phyloP scores from a whole-genome alignment of 2,888 invertebrate species.

The Drosophila helvetica region DNA sequence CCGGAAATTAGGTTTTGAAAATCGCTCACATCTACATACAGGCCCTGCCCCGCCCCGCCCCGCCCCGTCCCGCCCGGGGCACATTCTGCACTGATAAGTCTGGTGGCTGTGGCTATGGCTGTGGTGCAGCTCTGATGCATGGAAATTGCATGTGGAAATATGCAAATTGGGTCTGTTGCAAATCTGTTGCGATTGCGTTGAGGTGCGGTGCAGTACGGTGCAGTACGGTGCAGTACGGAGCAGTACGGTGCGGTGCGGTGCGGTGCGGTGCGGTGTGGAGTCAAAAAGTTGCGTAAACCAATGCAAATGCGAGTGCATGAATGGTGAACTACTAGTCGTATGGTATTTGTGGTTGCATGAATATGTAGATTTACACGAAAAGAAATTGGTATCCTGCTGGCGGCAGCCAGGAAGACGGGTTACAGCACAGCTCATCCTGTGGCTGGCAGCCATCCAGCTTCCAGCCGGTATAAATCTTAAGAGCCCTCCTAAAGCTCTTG shows the following conservation, averaged over 20 bases:
- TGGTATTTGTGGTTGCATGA: conserved; percentile 14
- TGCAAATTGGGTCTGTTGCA: conserved; percentile 42
- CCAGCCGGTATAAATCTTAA: neutral
- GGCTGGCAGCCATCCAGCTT: neutral
- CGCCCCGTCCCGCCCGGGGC: neutral
- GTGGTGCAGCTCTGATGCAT: neutral
- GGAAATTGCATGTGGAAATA: conserved; percentile 23
- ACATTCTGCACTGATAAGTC: neutral
- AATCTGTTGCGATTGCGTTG: conserved; percentile 22
- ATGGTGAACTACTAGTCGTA: conserved; percentile 26
- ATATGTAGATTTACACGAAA: conserved; percentile 10
- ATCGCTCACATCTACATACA: neutral
- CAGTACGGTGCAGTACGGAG: neutral
- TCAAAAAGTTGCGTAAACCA: conserved; percentile 39
- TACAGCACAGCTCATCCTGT: neutral
- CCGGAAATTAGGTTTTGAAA: neutral
- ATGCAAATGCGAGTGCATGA: conserved; percentile 32
- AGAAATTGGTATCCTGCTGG: conserved; percentile 5
- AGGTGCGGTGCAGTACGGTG: too few relatives aligned
- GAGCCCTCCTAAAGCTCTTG: neutral
- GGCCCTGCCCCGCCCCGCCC: too few relatives aligned
- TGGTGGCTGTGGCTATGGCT: too few relatives aligned
- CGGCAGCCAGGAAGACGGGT: neutral
- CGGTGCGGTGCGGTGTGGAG: conserved; percentile 21
- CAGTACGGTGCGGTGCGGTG: too few relatives aligned